Base-by-base conservation (phyloP, 1,140 invertebrate genomes). In the Aphidius ervi region DNA sequence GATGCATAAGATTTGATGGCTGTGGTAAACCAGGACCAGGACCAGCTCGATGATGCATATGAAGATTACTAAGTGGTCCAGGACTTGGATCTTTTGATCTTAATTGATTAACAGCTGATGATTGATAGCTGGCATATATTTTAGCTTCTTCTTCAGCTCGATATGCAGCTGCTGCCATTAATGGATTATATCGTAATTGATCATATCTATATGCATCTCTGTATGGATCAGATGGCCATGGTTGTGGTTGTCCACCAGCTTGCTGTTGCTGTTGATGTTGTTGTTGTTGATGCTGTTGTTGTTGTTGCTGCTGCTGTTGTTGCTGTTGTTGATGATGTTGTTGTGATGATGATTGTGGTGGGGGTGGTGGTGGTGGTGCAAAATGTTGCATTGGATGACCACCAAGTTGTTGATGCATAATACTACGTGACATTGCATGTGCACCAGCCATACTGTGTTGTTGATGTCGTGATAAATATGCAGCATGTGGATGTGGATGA, bases 91-190 rank as follows among this genome's bases (percentile, higher is more conserved):
- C 85, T 70, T 86, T 86, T n/a, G 74, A 74, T 4, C 83, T 73
- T 9, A 85, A 55, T 5, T 71, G 65, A 66, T 83, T 82, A 2
- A 82, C 81, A 4, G 82, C 80, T 9, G 81, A 81, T 9, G 81
- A 81, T 16, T 85, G 83, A 71, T 88, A 89, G 5, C 86, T 83
- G 60, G 82, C 87, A 65, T 88, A 85, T 52, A 90, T 81, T 74
- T 90, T 90, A 2, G 86, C 85, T 63, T 90, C 88, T 67, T 92
- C 82, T 31, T 81, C 88, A 7, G 84, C 86, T 8, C 86, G 81
- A 59, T 87, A 84, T 8, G 87, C 74, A 5, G 74, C 87, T 2
- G 86, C 87, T 62, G 89, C 88, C 80, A 90, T 86, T 41, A 90
- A 75, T 2, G 88, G 87, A 71, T 87, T 89, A 70, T 88, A 90